These are phyloP conservation scores for Sialia sialis DNA, from an alignment of 2,113 vertebrate species.

Conservation along the genomic window DNA sequence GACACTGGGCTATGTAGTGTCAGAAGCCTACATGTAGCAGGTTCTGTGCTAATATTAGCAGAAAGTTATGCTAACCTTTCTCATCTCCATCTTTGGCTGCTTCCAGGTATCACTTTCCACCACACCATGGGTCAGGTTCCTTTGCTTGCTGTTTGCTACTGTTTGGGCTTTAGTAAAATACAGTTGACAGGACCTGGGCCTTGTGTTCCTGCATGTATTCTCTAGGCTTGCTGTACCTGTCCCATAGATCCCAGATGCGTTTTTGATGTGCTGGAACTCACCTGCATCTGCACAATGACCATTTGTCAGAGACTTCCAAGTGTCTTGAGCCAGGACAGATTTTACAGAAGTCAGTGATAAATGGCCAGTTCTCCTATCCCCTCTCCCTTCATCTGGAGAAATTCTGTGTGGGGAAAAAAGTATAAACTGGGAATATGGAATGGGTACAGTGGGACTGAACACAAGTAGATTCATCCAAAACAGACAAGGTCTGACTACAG, in stretches of 20 bases:
- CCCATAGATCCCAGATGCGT: not conserved
- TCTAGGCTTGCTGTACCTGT: not conserved
- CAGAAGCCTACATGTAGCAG: not conserved
- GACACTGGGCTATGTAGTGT: not conserved
- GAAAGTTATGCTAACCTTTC: not conserved
- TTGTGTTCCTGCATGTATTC: not conserved
- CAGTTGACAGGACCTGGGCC: not conserved
- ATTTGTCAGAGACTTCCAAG: not conserved
- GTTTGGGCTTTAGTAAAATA: not conserved
- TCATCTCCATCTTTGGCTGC: not conserved
- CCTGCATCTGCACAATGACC: not conserved
- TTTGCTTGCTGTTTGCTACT: not conserved
- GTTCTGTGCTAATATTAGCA: slow-evolving; percentile 27
- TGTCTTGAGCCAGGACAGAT: not conserved
- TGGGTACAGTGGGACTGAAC: not conserved
- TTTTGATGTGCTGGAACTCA: not conserved
- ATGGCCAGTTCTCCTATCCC: not conserved
- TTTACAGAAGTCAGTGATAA: not conserved
- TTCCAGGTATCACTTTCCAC: not conserved
- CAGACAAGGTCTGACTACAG: not conserved
- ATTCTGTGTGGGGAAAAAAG: not conserved
- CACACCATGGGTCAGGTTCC: not conserved
- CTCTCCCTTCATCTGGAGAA: not conserved
- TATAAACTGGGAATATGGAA: not conserved
- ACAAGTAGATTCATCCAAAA: not conserved